Evolutionary conservation across 2,797 vertebrate species (phyloP), one percentile per base, ranked within the genome.

Genomic region (Myotis pilosus): DNA sequence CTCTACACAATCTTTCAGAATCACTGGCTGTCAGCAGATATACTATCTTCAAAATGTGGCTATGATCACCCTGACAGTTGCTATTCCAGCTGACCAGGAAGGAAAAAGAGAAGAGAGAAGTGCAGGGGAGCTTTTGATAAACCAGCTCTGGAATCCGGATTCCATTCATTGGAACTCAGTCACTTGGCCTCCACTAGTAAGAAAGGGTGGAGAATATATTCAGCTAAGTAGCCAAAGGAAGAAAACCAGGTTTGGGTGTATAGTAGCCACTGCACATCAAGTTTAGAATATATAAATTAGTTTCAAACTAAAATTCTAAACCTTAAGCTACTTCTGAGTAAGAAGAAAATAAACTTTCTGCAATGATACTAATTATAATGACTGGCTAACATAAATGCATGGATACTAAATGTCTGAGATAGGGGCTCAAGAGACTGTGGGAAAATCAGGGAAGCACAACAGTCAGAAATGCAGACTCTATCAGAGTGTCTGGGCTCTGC

Each of bases 301-400:
- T 49, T 87, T 87, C 62, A 23, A 85, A 95, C 13, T 33, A 84
- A 90, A 90, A 81, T 91, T 82, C 15, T 17, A 90, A 85, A 89
- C 47, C 28, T 68, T 86, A 28, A 6, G 13, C 76, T 80, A 57
- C 17, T 55, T 91, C n/a, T 69, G 74, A 92, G 19, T 66, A 95
- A 87, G 16, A 94, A 74, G 28, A 53, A 36, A 47, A 86, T 25
- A 62, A 6, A 25, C 44, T 51, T 69, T 30, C 28, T 76, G 17
- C 9, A 62, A 75, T 30, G 44, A 82, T 38, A 60, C 38, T 68
- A 49, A 85, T 71, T 41, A 51, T 53, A 69, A 36, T 71, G 10
- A 69, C 25, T 69, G 28, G 15, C 5, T 90, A 85, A 60, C 38
- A 89, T 10, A 72, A 72, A 72, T 38, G 4, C 2, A 15, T 6